Percentiles rank a stretch among this genome's conserved stretches.
phyloP scores from a whole-genome alignment of 2,113 vertebrate genomes.

The Pampusana beccarii region DNA sequence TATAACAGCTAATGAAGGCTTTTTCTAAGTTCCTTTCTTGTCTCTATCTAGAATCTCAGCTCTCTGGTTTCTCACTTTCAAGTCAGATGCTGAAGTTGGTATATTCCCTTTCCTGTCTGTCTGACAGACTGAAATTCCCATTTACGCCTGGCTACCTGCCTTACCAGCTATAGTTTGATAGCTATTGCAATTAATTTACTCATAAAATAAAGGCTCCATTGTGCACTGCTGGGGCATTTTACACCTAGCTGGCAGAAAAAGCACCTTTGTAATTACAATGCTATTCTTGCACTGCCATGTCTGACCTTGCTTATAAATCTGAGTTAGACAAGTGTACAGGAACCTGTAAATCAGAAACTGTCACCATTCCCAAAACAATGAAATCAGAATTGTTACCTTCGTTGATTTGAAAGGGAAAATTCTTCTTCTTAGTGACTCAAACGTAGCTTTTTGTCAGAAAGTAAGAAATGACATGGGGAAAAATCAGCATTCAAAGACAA shows the following conservation, averaged over 20 bases:
- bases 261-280: slow-evolving; percentile 46
- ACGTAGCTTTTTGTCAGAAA: not conserved
- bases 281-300: not conserved
- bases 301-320: slow-evolving; percentile 57
- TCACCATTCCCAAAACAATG: not conserved
- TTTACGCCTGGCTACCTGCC: slow-evolving; percentile 49
- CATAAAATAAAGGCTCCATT: slow-evolving; percentile 63
- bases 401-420: not conserved
- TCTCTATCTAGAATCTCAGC: not conserved
- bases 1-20: not conserved
- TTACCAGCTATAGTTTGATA: slow-evolving; percentile 64
- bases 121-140: slow-evolving; percentile 2
- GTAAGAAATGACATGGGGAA: not conserved
- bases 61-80: not conserved
- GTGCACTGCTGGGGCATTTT: slow-evolving; percentile 50
- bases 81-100: not conserved
- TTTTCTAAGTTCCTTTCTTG: not conserved
- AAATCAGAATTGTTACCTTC: not conserved
- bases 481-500: not conserved
- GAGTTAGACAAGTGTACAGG: not conserved
- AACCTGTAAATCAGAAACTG: slow-evolving; percentile 16
- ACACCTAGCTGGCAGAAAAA: slow-evolving; percentile 59
- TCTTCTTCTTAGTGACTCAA: not conserved
- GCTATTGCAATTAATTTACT: slow-evolving; percentile 71
- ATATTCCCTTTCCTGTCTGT: not conserved